These are phyloP conservation scores for Mnemiopsis leidyi DNA, from an alignment of 37 sponge, comb jelly and placozoan species.

Conservation along the genomic window DNA sequence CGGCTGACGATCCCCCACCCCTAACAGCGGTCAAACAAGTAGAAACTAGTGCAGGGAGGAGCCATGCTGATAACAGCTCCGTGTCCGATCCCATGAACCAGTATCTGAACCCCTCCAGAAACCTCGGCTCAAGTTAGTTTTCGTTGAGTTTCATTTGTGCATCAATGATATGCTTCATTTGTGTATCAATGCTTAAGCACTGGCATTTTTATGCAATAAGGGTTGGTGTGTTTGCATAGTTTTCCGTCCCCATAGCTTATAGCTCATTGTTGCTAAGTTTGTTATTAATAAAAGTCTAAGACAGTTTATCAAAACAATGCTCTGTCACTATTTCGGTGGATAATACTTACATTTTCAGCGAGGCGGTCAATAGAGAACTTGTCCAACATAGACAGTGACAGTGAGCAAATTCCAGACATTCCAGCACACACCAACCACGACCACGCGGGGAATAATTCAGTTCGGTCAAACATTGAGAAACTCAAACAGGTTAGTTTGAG, in stretches of 20 bases:
- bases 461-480: background rate
- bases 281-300: no score
- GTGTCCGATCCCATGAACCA: background rate
- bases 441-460: background rate
- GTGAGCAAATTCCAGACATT: background rate
- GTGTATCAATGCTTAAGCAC: no score
- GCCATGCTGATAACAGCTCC: background rate
- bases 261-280: no score
- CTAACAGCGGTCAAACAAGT: background rate
- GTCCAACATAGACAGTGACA: background rate
- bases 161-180: no score
- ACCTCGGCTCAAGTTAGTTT: background rate
- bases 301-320: no score
- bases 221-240: no score
- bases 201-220: no score
- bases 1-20: background rate
- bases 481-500: constrained; percentile 57
- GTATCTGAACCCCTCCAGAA: background rate
- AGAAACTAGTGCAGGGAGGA: background rate
- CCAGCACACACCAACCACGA: background rate
- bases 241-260: no score
- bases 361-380: background rate
- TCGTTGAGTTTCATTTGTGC: no score
- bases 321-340: background rate
- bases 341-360: background rate